These are phyloP conservation scores for Mimachlamys varia DNA, from an alignment of 2,888 invertebrate genomes.

Conservation along the genomic window DNA sequence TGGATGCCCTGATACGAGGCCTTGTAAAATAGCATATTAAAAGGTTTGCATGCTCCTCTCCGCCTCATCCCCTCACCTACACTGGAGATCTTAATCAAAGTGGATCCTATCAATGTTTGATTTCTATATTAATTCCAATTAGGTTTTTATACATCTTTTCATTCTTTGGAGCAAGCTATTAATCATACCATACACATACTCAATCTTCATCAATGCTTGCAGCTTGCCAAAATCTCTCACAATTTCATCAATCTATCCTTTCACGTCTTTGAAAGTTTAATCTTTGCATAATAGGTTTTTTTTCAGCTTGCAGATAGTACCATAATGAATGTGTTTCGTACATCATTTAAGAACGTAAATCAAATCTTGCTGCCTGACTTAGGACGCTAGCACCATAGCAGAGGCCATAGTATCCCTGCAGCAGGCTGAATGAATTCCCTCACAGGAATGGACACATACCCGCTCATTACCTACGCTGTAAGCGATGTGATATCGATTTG, in stretches of 20 bases:
- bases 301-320: not conserved
- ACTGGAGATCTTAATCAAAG: not conserved
- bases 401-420: not conserved
- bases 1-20: too few relatives aligned
- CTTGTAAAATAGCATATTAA: not conserved
- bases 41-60: not conserved
- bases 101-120: not conserved
- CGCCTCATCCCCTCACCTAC: too few relatives aligned
- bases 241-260: slow-evolving; percentile 22
- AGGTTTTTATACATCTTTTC: not conserved
- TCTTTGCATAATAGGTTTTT: not conserved
- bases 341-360: slow-evolving; percentile 12
- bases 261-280: slow-evolving; percentile 27
- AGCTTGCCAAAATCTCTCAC: slow-evolving; percentile 13
- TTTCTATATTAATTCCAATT: slow-evolving; percentile 24
- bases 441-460: not conserved
- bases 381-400: not conserved
- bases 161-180: not conserved
- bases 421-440: not conserved
- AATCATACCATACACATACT: not conserved
- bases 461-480: not conserved
- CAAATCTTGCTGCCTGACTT: slow-evolving; percentile 6
- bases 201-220: not conserved
- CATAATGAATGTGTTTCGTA: slow-evolving; percentile 23
- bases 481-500: not conserved